Base-by-base conservation (phyloP, 2,888 invertebrate species). In the Trichogramma evanescens region DNA sequence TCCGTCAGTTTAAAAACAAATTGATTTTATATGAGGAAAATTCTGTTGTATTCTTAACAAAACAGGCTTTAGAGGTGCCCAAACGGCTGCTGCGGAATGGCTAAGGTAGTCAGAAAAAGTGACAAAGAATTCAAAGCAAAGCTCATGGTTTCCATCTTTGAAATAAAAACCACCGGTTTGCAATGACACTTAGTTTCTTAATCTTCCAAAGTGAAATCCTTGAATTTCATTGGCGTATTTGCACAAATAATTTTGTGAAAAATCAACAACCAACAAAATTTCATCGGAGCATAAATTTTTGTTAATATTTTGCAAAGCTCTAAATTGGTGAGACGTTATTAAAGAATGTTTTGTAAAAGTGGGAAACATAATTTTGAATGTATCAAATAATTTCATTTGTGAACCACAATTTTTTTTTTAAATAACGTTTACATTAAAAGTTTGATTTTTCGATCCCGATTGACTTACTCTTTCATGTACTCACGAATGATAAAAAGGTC, bases 1-100 rank as follows among this genome's bases (percentile, higher is more conserved):
- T 7, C 57, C 63, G 48, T 63, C 54, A 51, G 54, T 57, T 48
- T 59, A 54, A 50, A 56, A 61, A 54, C 61, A 56, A 7, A 61
- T 50, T 6, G 43, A 50, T 45, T 63, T 51, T 7, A 63, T 5
- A 7, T 54, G 13, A 7, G 61, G 56, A 6, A 58, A 50, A 53
- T 49, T 40, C 9, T 6, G 53, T 52, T 52, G 41, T 56, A 13
- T 59, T 9, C 59, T 45, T 44, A 59, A 10, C 6, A 62, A 39
- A 49, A 62, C 42, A 40, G 59, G 59, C 49, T 59, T 13, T 13
- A 59, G 26, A 50, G 59, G 49, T 7, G 56, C 50, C 62, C 56
- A 62, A 38, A 59, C 42, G 40, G 59, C 57, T 8, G 56, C n/a
- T 44, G 59, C 50, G 51, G 54, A 51, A 56, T 64, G 54, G 26